Percentiles rank a stretch among this genome's conserved stretches.
These are phyloP conservation scores for Frankliniella intonsa DNA, from an alignment of 2,888 invertebrate genomes.

Conservation along the genomic window DNA sequence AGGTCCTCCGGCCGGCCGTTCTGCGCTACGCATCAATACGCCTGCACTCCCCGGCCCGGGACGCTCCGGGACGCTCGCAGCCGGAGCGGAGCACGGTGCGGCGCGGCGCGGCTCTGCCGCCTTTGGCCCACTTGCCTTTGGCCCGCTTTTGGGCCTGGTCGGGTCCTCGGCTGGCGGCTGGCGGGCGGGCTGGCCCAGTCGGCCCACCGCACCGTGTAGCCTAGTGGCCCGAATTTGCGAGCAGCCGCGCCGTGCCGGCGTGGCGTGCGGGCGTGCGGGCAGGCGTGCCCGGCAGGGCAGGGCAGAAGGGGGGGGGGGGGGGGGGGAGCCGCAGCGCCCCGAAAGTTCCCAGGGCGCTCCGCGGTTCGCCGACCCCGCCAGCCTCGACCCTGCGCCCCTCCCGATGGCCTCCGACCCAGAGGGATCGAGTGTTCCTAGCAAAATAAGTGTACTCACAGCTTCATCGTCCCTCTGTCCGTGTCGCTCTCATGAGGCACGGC, in stretches of 20 bases:
- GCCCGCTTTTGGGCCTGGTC: background rate
- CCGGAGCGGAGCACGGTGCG: background rate
- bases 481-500: too few relatives aligned
- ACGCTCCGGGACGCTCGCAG: background rate
- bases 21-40: too few relatives aligned
- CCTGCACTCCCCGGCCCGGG: too few relatives aligned
- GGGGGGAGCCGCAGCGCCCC: background rate
- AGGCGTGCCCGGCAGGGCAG: background rate
- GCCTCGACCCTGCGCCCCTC: background rate
- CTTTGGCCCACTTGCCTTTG: background rate
- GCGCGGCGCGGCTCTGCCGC: background rate
- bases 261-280: background rate
- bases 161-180: background rate
- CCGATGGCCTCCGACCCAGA: background rate
- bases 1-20: too few relatives aligned
- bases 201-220: slow-evolving; percentile 3
- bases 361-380: background rate
- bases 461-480: too few relatives aligned
- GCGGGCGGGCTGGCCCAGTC: background rate
- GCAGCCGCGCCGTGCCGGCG: background rate
- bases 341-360: background rate
- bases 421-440: background rate
- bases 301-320: background rate
- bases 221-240: slow-evolving; percentile 24
- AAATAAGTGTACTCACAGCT: too few relatives aligned